Percentiles rank a stretch among this genome's conserved stretches.
Conservation (phyloP, 2,113 vertebrate species). For the Eurystomus gularis region DNA sequence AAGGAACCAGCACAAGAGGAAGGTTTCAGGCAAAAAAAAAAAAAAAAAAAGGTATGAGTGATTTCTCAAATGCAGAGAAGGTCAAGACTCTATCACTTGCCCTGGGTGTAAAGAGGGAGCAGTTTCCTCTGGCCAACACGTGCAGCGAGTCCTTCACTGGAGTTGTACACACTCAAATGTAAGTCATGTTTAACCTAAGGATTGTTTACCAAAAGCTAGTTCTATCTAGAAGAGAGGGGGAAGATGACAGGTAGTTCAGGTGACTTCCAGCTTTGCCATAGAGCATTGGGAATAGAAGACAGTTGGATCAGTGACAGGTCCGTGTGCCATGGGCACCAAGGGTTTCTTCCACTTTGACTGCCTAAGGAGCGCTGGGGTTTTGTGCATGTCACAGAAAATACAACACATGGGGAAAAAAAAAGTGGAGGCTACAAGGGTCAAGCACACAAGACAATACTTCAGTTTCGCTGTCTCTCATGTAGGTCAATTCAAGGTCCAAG, state of each 20-base stretch:
- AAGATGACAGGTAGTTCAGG: background rate
- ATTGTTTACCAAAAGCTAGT: background rate
- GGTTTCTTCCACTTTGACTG: background rate
- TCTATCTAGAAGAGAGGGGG: background rate
- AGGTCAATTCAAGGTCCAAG: background rate
- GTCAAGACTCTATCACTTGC: background rate
- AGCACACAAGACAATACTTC: background rate
- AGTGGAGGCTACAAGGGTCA: background rate
- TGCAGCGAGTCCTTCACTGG: background rate
- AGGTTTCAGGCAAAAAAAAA: background rate
- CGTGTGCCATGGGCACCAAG: background rate
- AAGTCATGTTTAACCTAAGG: background rate
- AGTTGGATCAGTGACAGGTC: background rate
- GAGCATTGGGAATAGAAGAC: fast-evolving
- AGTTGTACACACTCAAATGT: background rate
- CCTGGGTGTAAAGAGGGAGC: background rate
- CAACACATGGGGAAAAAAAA: background rate
- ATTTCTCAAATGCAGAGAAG: background rate
- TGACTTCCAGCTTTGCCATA: background rate
- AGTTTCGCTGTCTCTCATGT: fast-evolving
- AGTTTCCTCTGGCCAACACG: background rate
- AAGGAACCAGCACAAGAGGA: background rate
- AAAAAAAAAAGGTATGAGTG: background rate
- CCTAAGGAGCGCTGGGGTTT: fast-evolving
- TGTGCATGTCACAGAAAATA: background rate